Evolutionary conservation across 2,888 invertebrate genomes (phyloP), one percentile per base, ranked within the genome.

Genomic region (Dyspetes luteomarginatus): DNA sequence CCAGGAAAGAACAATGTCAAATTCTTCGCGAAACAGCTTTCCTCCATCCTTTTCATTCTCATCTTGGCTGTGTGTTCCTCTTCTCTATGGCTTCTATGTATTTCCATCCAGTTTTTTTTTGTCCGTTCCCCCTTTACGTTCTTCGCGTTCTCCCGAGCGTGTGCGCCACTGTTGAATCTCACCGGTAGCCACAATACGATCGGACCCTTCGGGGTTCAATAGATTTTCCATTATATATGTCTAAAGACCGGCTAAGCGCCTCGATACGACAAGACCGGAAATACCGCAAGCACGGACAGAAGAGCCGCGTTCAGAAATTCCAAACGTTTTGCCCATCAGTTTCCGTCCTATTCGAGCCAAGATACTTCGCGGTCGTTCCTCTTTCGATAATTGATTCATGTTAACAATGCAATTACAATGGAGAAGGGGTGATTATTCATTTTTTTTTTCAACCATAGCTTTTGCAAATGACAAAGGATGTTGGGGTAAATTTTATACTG

Each of bases 1-100:
- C 45, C 67, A 36, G 41, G n/a, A 73, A n/a, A 81, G 78, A 81
- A 81, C 81, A 81, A 81, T 81, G 81, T 81, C 81, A 81, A 78
- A 81, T 81, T 81, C 81, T 74, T 74, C 19, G 65, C 69, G 19
- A 69, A 80, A 76, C 28, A n/a, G 65, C 56, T 81, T 69, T 17
- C 15, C 58, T 58, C 19, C 22, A 12, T 56, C 15, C 12, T 65
- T 56, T 36, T 5, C 7, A 12, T 17, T 28, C 26, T 36, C 22
- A 24, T 50, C 15, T 24, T 36, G 17, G 22, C 43, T 43, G n/a
- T n/a, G n/a, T n/a, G n/a, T n/a, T n/a, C n/a, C n/a, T n/a, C n/a
- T n/a, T n/a, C n/a, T n/a, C n/a, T n/a, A n/a, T n/a, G n/a, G n/a
- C n/a, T n/a, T n/a, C n/a, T n/a, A n/a, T n/a, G n/a, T n/a, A n/a